Base-by-base conservation (phyloP, 2,113 vertebrate species). In the Naja naja region DNA sequence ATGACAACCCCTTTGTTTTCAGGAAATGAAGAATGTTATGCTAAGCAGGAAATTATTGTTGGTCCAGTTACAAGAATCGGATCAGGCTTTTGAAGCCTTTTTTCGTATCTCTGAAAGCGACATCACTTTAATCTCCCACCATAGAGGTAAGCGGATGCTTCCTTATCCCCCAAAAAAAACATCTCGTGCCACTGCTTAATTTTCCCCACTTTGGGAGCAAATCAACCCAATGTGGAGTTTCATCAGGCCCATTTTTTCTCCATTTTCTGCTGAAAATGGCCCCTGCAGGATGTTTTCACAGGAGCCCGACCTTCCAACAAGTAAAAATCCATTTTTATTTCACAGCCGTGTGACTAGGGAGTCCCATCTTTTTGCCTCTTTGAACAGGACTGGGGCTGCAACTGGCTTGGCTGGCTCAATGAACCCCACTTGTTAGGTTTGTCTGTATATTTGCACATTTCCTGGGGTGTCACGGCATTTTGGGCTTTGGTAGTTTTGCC, bases 21-120 rank as follows among this genome's bases (percentile, higher is more conserved):
- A 99, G 99, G 97, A 97, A 88, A 97, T 95, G 98, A 99, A 74
- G 69, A 93, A n/a, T 94, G 96, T 58, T 95, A 98, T 95, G 94
- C 95, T 92, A 95, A 97, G 10, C 47, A 96, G 97, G 92, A n/a
- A 93, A n/a, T 52, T 88, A 9, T 95, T 99, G 93, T 92, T 97
- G 94, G 49, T 88, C 60, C 95, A 97, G 93, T 92, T 98, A 69
- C 94, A 90, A 0, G 91, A 97, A 90, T 97, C 96, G 0, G 94
- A 97, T 58, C 69, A 94, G 87, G 95, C 95, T 1, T 93, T 96
- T 5, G 87, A 98, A 93, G 30, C 2, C 34, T 91, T 97, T 20
- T 97, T 98, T 54, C 91, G 93, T 90, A 95, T 96, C 43, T 92
- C 98, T 30, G 98, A 98, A 3, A 87, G 23, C 0, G 94, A 96